Conservation (phyloP, 2,888 invertebrate species). For the Ornithoptera priamus region DNA sequence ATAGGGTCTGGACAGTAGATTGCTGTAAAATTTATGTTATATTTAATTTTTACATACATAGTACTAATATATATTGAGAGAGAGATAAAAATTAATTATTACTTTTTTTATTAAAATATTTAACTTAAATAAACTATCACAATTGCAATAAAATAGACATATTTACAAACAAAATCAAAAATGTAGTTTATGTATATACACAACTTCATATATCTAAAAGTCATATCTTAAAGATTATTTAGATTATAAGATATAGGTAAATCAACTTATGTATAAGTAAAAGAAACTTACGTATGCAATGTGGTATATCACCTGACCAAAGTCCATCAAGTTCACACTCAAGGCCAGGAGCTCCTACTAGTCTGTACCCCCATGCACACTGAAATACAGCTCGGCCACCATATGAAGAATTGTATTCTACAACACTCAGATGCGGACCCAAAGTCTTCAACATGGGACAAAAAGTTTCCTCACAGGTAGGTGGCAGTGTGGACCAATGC, state of each 20-base stretch:
- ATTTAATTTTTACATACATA: not conserved
- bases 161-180: too few relatives aligned
- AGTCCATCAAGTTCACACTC: conserved; percentile 89
- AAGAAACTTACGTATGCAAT: conserved; percentile 84
- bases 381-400: conserved; percentile 90
- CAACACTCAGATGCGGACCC: conserved; percentile 86
- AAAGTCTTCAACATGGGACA: conserved; percentile 85
- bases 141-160: too few relatives aligned
- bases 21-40: conserved; percentile 73
- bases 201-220: not conserved
- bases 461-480: conserved; percentile 87
- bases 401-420: conserved; percentile 89
- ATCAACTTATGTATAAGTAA: not conserved
- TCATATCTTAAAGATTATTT: too few relatives aligned
- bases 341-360: conserved; percentile 87
- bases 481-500: conserved; percentile 87
- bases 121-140: too few relatives aligned
- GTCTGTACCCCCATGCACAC: conserved; percentile 90
- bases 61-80: not conserved
- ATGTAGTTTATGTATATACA: not conserved
- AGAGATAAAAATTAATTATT: too few relatives aligned
- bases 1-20: conserved; percentile 90
- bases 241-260: too few relatives aligned
- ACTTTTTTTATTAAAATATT: too few relatives aligned
- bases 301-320: conserved; percentile 89